Evolutionary conservation across 2,113 vertebrate genomes (phyloP), one percentile per base, ranked within the genome.

Genomic region (Sceloporus tristichus): DNA sequence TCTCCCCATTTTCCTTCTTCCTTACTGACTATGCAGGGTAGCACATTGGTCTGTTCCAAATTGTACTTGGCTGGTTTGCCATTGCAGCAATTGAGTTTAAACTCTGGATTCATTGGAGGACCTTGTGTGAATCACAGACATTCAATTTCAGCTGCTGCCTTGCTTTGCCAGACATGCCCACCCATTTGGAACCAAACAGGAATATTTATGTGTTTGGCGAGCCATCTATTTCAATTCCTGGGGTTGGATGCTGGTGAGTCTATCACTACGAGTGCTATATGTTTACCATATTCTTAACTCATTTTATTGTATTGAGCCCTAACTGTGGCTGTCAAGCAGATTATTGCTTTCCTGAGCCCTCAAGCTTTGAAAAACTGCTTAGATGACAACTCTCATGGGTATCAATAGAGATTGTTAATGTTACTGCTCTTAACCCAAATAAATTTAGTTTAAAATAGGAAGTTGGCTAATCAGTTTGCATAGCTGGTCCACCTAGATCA

Each of bases 81-180:
- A 16, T 13, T 74, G 48, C 27, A 38, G 62, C n/a, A 59, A 87
- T 23, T 54, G 71, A 82, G 48, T 80, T 86, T 53, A 86, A 79
- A 76, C 62, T 34, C 54, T 76, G 42, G 73, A 77, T 77, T 68
- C 74, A 70, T 42, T 78, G 18, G 53, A 11, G 2, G 62, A 29
- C 18, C 62, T 88, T 83, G 16, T 34, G 59, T 68, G 62, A 86
- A 86, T 79, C 62, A 86, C n/a, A 27, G 59, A n/a, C 87, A 88
- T 84, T 83, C 25, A 54, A 14, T 40, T 23, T 68, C 73, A 68
- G 48, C 42, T 66, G 34, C 16, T 77, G 48, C 66, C 77, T 62
- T n/a, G 40, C 25, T 77, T 77, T 38, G 34, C 73, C n/a, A 88
- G 80, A 68, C n/a, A 68, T 40, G 23, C 40, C 81, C 62, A 84